Conservation (phyloP, 2,888 invertebrate species). For the Ethmia dodecea region DNA sequence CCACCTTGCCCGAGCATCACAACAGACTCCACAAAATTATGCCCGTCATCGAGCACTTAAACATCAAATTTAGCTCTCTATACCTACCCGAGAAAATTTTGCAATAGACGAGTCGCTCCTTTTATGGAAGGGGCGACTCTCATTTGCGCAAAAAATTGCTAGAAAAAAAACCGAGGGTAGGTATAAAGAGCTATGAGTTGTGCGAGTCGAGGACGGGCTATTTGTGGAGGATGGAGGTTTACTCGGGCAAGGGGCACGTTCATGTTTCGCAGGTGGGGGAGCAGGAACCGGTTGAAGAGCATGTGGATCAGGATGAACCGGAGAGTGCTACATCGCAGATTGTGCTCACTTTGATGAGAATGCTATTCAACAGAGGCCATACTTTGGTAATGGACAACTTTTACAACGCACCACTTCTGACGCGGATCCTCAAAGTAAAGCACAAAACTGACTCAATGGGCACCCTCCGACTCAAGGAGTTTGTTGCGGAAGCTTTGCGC, state of each 20-base stretch:
- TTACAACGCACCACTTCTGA: too few relatives aligned
- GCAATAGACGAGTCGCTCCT: slow-evolving; percentile 22
- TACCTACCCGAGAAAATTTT: slow-evolving; percentile 19
- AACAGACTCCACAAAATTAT: neutral
- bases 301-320: too few relatives aligned
- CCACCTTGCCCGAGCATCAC: neutral
- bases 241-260: slow-evolving; percentile 16
- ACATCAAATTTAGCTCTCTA: slow-evolving; percentile 17
- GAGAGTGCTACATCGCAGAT: too few relatives aligned
- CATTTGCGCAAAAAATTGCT: slow-evolving; percentile 17
- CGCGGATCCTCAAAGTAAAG: too few relatives aligned
- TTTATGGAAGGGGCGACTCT: slow-evolving; percentile 18
- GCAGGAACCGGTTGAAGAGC: too few relatives aligned
- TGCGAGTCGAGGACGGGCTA: slow-evolving; percentile 14
- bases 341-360: too few relatives aligned
- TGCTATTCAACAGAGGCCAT: too few relatives aligned
- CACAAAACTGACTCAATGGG: too few relatives aligned
- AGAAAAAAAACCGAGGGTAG: slow-evolving; percentile 13
- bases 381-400: too few relatives aligned
- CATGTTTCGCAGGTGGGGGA: too few relatives aligned
- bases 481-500: too few relatives aligned
- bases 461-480: too few relatives aligned
- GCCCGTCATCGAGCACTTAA: neutral
- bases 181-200: slow-evolving; percentile 14
- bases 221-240: slow-evolving; percentile 13